Conservation (phyloP, 2,888 invertebrate species). For the Acleris emargana region DNA sequence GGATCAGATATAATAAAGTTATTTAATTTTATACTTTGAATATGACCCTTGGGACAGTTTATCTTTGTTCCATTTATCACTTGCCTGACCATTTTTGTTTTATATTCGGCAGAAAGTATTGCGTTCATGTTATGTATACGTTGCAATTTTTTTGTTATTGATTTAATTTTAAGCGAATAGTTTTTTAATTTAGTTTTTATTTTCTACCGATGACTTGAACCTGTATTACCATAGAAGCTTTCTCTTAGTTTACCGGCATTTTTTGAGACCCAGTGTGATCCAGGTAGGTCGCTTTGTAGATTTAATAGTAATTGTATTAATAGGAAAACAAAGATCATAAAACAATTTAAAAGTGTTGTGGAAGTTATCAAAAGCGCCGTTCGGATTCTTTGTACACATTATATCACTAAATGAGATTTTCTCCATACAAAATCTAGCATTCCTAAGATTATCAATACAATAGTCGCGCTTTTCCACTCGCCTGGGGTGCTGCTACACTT, state of each 20-base stretch:
- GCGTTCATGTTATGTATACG: background rate
- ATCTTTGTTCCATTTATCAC: slow-evolving; percentile 3
- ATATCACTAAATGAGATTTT: slow-evolving; percentile 11
- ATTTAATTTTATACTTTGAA: background rate
- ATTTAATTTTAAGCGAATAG: background rate
- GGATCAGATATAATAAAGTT: background rate
- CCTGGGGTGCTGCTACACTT: background rate
- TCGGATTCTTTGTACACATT: background rate
- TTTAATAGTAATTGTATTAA: slow-evolving; percentile 13
- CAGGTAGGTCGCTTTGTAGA: background rate
- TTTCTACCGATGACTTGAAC: background rate
- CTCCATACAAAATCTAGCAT: slow-evolving; percentile 8
- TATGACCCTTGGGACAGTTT: background rate
- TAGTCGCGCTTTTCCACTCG: slow-evolving; percentile 1
- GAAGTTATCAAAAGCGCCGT: slow-evolving; percentile 4
- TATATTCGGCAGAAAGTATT: too few species aligned
- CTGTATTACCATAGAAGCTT: slow-evolving; percentile 7
- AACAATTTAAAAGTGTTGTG: slow-evolving; percentile 9
- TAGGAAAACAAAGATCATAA: slow-evolving; percentile 9
- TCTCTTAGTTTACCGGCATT: slow-evolving; percentile 8
- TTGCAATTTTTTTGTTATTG: background rate
- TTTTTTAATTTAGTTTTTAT: background rate
- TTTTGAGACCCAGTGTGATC: slow-evolving; percentile 8
- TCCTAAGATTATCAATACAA: slow-evolving; percentile 8
- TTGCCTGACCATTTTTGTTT: too few species aligned